Conservation (phyloP, 1,140 invertebrate species). For the Aplysia californica region DNA sequence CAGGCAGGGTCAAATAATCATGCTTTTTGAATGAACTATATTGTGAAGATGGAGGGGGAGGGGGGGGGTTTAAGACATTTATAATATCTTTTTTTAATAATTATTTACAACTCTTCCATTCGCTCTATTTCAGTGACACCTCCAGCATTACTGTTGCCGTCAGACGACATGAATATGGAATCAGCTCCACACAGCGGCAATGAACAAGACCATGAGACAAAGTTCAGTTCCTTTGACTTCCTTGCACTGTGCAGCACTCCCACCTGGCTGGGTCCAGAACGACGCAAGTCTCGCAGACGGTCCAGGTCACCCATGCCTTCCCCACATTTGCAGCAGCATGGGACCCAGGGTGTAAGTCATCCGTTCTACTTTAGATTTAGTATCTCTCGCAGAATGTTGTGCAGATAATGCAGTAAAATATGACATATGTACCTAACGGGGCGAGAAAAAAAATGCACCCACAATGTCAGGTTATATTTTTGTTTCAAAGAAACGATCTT, state of each 20-base stretch:
- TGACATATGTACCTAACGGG: too few relatives aligned
- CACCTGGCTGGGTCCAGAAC: conserved; percentile 58
- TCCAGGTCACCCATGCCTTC: conserved; percentile 41
- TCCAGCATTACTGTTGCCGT: conserved; percentile 11
- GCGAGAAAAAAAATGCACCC: too few relatives aligned
- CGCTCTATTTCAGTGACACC: background rate
- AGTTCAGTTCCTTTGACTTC: conserved; percentile 53
- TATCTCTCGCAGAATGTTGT: too few relatives aligned
- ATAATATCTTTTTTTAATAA: background rate
- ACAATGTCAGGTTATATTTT: too few relatives aligned
- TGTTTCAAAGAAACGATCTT: too few relatives aligned
- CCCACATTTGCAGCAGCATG: conserved; percentile 20
- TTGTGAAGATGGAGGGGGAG: too few relatives aligned
- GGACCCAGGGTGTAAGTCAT: conserved; percentile 23
- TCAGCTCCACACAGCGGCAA: conserved; percentile 31
- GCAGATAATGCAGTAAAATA: too few relatives aligned
- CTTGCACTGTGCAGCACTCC: conserved; percentile 61
- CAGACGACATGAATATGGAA: conserved; percentile 14
- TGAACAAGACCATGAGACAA: conserved; percentile 31
- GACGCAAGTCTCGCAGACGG: conserved; percentile 47
- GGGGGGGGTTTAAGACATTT: background rate
- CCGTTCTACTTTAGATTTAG: background rate
- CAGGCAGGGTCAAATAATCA: too few relatives aligned
- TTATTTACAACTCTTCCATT: background rate
- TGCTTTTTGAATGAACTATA: too few relatives aligned